phyloP scores from a whole-genome alignment of 2,888 invertebrate genomes.

The Orchestes rusci region DNA sequence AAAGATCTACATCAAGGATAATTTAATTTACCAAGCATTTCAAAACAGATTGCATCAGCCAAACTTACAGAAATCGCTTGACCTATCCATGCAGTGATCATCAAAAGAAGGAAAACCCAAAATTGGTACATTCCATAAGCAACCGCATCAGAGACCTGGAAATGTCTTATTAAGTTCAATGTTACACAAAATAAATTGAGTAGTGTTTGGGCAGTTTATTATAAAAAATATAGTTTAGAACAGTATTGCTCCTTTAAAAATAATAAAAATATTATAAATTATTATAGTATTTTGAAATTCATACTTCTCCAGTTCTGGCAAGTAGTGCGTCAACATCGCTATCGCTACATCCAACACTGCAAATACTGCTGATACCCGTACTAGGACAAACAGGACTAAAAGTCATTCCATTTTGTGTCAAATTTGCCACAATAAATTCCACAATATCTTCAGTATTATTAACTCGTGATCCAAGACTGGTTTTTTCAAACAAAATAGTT shows the following conservation, averaged over 20 bases:
- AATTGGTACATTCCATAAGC: slow-evolving; percentile 55
- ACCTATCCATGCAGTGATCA: slow-evolving; percentile 74
- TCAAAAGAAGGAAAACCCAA: slow-evolving; percentile 68
- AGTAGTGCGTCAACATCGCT: slow-evolving; percentile 47
- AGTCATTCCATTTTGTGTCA: slow-evolving; percentile 17
- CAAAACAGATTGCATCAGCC: slow-evolving; percentile 84
- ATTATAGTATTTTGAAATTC: not conserved
- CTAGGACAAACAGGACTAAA: slow-evolving; percentile 31
- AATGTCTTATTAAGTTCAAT: too few relatives aligned
- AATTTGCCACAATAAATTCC: not conserved
- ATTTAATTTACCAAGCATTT: slow-evolving; percentile 58
- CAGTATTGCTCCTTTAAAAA: not conserved
- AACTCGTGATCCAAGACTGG: too few relatives aligned
- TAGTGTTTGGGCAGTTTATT: too few relatives aligned
- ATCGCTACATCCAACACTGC: slow-evolving; percentile 34
- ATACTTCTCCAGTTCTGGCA: slow-evolving; percentile 34
- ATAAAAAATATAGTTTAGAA: not conserved
- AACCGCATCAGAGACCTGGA: slow-evolving; percentile 37
- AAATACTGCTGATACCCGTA: slow-evolving; percentile 22
- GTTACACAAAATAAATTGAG: too few relatives aligned
- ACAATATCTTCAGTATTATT: not conserved
- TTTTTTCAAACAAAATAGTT: slow-evolving; percentile 25
- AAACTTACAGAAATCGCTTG: slow-evolving; percentile 83
- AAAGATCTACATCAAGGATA: too few relatives aligned
- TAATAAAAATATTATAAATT: slow-evolving; percentile 1